phyloP scores from a whole-genome alignment of 23 tunicate species.

The Phallusia fumigata region DNA sequence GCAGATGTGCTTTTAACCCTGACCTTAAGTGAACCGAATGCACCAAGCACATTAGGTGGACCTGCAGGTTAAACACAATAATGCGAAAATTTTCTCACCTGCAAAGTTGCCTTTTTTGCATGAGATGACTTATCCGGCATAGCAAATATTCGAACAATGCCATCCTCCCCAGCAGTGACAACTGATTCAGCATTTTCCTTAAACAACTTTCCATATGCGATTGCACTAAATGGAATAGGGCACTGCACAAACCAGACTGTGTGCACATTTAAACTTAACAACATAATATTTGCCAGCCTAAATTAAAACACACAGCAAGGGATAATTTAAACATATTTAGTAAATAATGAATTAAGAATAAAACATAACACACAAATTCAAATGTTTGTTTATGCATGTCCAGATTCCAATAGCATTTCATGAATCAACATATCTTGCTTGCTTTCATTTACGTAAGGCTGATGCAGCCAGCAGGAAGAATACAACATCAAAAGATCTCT shows the following conservation, averaged over 20 bases:
- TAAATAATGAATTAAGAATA: too few relatives aligned
- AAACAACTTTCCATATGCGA: constrained; percentile 75
- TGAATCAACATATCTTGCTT: constrained; percentile 22
- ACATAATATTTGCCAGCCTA: background rate
- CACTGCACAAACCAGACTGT: constrained; percentile 27
- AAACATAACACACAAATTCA: background rate
- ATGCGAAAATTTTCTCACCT: background rate
- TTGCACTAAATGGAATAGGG: constrained; percentile 38
- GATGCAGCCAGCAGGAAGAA: constrained; percentile 80
- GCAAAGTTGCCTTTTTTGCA: background rate
- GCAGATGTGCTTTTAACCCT: too few relatives aligned
- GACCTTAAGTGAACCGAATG: too few relatives aligned
- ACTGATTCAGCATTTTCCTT: constrained; percentile 34
- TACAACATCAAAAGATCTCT: constrained; percentile 60
- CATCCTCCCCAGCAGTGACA: constrained; percentile 74
- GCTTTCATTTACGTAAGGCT: constrained; percentile 67
- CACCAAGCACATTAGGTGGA: too few relatives aligned
- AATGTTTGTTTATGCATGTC: constrained; percentile 31
- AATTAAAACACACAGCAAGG: too few relatives aligned
- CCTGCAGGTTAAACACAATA: too few relatives aligned
- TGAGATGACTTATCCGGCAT: constrained; percentile 15
- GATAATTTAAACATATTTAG: background rate
- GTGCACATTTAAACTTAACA: constrained; percentile 19
- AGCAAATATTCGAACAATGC: constrained; percentile 60
- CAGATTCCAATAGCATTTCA: constrained; percentile 63